Evolutionary conservation across 2,888 invertebrate genomes (phyloP).

Genomic region (Tipula confusa): DNA sequence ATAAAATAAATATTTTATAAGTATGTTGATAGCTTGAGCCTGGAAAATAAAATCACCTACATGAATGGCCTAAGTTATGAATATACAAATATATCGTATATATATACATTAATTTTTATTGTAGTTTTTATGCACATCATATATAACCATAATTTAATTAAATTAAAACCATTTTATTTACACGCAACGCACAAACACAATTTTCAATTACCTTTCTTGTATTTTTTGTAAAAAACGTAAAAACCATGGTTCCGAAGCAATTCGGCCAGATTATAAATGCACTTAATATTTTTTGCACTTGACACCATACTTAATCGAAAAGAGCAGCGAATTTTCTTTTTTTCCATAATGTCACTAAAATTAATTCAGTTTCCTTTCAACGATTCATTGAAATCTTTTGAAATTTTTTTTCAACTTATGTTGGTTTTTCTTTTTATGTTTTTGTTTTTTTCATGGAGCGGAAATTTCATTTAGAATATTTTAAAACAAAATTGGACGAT

Average conservation of each 20-base stretch:
- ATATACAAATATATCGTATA: background rate
- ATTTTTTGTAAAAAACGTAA: background rate
- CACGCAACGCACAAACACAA: background rate
- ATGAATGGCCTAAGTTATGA: background rate
- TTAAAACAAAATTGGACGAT: background rate
- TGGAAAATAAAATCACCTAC: background rate
- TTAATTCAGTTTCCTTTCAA: background rate
- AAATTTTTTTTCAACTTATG: background rate
- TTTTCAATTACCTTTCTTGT: background rate
- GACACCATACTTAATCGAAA: background rate
- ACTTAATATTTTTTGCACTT: background rate
- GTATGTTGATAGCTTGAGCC: background rate
- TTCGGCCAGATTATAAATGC: background rate
- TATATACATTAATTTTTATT: background rate
- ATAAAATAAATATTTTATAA: background rate
- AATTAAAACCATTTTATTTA: background rate
- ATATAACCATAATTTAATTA: background rate
- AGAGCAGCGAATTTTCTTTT: background rate
- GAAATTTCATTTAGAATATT: background rate
- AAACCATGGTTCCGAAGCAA: background rate
- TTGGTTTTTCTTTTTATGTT: background rate
- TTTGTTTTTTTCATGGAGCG: background rate
- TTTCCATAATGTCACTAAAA: background rate
- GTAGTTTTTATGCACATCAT: background rate
- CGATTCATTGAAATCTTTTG: conserved; percentile 6